Percentiles rank a stretch among this genome's conserved stretches.
phyloP scores from a whole-genome alignment of 2,888 invertebrate species.

The Pristionchus exspectatus region DNA sequence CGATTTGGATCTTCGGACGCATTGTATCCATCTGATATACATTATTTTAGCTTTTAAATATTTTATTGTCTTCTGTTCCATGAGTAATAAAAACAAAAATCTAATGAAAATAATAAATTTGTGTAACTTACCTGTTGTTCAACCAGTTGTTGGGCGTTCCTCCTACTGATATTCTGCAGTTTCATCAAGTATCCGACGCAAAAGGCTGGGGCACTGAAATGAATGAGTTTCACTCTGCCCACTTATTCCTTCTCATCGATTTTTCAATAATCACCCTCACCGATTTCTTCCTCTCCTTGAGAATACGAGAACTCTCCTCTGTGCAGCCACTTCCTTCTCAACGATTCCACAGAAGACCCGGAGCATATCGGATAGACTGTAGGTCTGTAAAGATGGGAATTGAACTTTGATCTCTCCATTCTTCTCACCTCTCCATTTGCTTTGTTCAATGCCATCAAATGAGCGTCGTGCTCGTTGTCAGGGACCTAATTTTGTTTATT shows the following conservation, averaged over 20 bases:
- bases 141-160: background rate
- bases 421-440: constrained; percentile 32
- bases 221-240: background rate
- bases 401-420: background rate
- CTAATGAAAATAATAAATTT: background rate
- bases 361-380: background rate
- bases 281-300: constrained; percentile 49
- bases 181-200: constrained; percentile 40
- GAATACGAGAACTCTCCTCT: constrained; percentile 42
- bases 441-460: background rate
- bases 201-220: constrained; percentile 40
- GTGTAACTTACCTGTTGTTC: background rate
- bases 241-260: background rate
- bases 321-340: background rate
- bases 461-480: background rate
- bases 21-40: constrained; percentile 18
- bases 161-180: background rate
- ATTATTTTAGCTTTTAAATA: background rate
- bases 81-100: background rate
- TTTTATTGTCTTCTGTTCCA: background rate
- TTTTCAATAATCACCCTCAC: background rate
- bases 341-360: constrained; percentile 19
- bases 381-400: background rate
- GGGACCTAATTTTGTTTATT: background rate
- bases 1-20: constrained; percentile 38